Evolutionary conservation across 2,888 invertebrate species (phyloP).

Genomic region (Drosophila neotestacea): DNA sequence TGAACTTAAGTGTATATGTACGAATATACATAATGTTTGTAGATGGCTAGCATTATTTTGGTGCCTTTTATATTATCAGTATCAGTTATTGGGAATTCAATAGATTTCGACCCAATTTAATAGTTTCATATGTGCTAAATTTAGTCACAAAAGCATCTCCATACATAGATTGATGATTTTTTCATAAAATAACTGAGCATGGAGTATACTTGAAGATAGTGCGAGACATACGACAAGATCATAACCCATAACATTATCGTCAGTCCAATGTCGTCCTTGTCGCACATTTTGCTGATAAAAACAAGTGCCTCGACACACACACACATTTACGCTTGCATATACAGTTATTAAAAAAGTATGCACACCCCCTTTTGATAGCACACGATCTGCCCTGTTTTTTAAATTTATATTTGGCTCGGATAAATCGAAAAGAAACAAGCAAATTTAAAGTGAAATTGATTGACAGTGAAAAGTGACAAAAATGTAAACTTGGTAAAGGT

Average conservation of each 20-base stretch:
- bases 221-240: constrained; percentile 33
- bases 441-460: too few species aligned
- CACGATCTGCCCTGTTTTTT: not conserved
- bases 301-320: not conserved
- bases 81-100: constrained; percentile 10
- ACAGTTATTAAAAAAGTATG: constrained; percentile 3
- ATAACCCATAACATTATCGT: constrained; percentile 34
- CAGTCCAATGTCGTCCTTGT: constrained; percentile 27
- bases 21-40: too few species aligned
- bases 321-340: not conserved
- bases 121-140: constrained; percentile 43
- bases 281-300: constrained; percentile 26
- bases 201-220: constrained; percentile 3
- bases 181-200: constrained; percentile 16
- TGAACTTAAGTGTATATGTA: too few species aligned
- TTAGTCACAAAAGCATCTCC: constrained; percentile 34
- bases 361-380: constrained; percentile 18
- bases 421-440: not conserved
- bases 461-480: too few species aligned
- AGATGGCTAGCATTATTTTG: constrained; percentile 18
- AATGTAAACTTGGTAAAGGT: too few species aligned
- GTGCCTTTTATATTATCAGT: constrained; percentile 23
- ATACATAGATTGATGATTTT: constrained; percentile 12
- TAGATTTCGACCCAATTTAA: constrained; percentile 10
- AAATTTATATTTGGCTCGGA: not conserved